A percentile compares a stretch with the other conserved stretches of the same genome.
These are phyloP conservation scores for Oligia latruncula DNA, from an alignment of 2,888 invertebrate species.

Conservation along the genomic window DNA sequence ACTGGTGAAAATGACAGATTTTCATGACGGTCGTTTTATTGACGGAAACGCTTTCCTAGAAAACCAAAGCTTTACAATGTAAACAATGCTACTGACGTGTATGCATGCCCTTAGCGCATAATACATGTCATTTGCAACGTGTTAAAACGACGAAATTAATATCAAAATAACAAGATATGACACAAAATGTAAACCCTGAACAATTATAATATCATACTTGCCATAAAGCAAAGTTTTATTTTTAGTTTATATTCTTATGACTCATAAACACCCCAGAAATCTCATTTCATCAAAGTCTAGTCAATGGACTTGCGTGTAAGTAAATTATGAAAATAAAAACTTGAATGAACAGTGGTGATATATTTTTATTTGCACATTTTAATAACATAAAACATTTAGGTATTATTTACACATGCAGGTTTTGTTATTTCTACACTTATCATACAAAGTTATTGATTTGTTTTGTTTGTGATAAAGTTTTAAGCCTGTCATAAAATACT, in stretches of 20 bases:
- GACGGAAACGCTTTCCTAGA: neutral
- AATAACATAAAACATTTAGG: neutral
- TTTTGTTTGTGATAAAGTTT: conserved; percentile 21
- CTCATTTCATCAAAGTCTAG: conserved; percentile 75
- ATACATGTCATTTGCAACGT: neutral
- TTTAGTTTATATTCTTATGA: conserved; percentile 62
- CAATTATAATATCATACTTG: conserved; percentile 73
- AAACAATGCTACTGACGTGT: conserved; percentile 4
- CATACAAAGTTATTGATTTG: conserved; percentile 20
- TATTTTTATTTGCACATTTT: conserved; percentile 64
- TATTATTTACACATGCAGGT: conserved; percentile 42
- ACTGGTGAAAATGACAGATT: neutral
- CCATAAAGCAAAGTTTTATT: conserved; percentile 70
- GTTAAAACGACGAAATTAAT: conserved; percentile 39
- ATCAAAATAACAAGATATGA: conserved; percentile 42
- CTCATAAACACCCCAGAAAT: conserved; percentile 65
- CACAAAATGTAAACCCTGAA: conserved; percentile 67
- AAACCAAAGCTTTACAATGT: neutral
- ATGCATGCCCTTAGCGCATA: neutral
- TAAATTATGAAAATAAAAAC: conserved; percentile 73
- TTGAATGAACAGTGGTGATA: conserved; percentile 64
- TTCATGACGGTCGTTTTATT: neutral
- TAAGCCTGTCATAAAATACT: conserved; percentile 17
- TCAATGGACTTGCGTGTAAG: conserved; percentile 78
- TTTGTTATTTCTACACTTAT: neutral